Conservation (phyloP, 2,797 vertebrate species). For the Gallinago solitaria region DNA sequence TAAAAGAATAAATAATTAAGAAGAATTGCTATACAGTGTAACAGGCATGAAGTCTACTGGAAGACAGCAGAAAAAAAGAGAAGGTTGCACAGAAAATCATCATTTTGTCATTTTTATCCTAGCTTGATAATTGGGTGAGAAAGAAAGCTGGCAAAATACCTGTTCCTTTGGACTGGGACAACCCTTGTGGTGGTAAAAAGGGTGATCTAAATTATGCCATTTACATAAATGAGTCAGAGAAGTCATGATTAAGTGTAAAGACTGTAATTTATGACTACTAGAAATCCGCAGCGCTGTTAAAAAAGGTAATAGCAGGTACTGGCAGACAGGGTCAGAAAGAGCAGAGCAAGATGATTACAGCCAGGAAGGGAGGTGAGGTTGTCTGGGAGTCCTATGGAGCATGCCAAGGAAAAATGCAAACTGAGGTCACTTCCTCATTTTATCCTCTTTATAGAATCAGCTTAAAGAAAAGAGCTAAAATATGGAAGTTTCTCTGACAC, state of each 20-base stretch:
- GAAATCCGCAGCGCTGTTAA: background rate
- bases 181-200: background rate
- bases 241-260: background rate
- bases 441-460: background rate
- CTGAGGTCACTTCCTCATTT: background rate
- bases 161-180: background rate
- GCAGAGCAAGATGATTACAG: background rate
- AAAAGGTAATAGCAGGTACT: background rate
- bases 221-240: slow-evolving; percentile 4
- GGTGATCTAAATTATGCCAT: background rate
- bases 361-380: background rate
- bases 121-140: background rate
- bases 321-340: background rate
- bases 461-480: background rate
- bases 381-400: background rate
- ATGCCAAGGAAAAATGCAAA: background rate
- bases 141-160: background rate
- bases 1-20: background rate
- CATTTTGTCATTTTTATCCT: background rate
- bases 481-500: background rate
- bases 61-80: background rate
- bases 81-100: background rate
- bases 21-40: background rate
- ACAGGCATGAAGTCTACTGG: background rate
- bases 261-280: background rate